Percentiles rank a stretch among this genome's conserved stretches.
Conservation (phyloP, 2,113 vertebrate genomes). For the Bettongia penicillata region DNA sequence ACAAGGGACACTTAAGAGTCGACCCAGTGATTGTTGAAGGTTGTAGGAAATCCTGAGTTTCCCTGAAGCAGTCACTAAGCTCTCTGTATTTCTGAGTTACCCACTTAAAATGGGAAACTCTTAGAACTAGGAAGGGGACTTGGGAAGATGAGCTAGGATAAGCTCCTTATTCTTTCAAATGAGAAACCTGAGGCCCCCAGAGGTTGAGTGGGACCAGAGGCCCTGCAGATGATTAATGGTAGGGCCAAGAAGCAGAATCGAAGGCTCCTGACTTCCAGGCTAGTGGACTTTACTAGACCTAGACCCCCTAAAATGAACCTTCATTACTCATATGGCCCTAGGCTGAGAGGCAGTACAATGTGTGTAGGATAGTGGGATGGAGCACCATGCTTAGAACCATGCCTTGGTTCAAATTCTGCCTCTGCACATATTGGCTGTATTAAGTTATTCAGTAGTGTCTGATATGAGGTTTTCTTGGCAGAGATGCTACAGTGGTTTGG, state of each 20-base stretch:
- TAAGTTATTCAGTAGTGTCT: not conserved
- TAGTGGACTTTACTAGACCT: not conserved
- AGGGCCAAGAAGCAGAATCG: not conserved
- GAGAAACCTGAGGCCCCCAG: not conserved
- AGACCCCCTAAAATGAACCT: not conserved
- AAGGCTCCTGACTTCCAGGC: not conserved
- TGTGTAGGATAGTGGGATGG: not conserved
- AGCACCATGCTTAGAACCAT: not conserved
- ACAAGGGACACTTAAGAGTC: not conserved
- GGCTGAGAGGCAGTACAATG: not conserved
- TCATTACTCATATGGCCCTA: not conserved
- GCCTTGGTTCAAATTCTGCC: not conserved
- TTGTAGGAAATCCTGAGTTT: not conserved
- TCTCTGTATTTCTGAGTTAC: not conserved
- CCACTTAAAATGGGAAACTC: not conserved
- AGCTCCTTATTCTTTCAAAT: not conserved
- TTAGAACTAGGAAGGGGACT: not conserved
- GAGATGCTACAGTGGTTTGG: not conserved
- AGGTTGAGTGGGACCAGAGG: not conserved
- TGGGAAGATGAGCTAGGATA: not conserved
- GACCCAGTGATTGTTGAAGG: not conserved
- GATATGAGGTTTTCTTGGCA: not conserved
- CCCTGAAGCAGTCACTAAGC: not conserved
- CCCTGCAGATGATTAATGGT: not conserved
- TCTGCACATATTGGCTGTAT: not conserved